phyloP scores from a whole-genome alignment of 1,140 invertebrate species.

The Uloborus diversus region DNA sequence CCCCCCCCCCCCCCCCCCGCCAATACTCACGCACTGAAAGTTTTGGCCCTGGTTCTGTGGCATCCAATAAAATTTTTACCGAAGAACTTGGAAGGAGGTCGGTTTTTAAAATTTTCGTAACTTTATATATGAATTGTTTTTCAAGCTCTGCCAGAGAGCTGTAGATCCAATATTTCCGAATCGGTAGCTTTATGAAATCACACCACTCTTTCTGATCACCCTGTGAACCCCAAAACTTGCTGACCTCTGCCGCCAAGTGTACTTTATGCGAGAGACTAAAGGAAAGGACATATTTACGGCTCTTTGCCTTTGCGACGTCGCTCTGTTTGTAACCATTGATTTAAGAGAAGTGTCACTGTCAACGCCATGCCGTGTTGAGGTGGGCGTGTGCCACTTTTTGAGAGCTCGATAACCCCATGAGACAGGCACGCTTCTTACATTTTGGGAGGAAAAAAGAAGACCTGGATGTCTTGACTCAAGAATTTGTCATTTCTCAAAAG shows the following conservation, averaged over 20 bases:
- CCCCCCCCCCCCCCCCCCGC: too few species aligned
- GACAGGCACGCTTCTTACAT: background rate
- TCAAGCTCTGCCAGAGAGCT: too few species aligned
- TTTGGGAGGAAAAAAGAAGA: background rate
- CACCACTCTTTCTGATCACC: too few species aligned
- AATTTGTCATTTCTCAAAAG: slow-evolving; percentile 29
- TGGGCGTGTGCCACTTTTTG: slow-evolving; percentile 16
- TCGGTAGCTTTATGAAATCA: too few species aligned
- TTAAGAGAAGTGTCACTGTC: slow-evolving; percentile 42
- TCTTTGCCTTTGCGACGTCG: background rate
- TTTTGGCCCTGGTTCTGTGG: too few species aligned
- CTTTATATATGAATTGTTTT: too few species aligned
- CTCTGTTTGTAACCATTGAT: slow-evolving; percentile 37
- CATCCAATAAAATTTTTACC: too few species aligned
- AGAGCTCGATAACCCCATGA: slow-evolving; percentile 7
- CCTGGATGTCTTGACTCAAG: background rate
- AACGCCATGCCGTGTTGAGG: slow-evolving; percentile 8
- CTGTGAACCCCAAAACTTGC: too few species aligned
- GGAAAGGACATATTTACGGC: slow-evolving; percentile 39
- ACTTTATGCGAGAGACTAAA: background rate
- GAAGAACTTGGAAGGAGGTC: too few species aligned
- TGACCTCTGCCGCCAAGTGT: background rate
- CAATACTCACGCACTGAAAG: too few species aligned
- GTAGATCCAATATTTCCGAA: too few species aligned
- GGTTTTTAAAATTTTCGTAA: too few species aligned